These are phyloP conservation scores for Ariopsis seemanni DNA, from an alignment of 2,113 vertebrate genomes.

Conservation along the genomic window DNA sequence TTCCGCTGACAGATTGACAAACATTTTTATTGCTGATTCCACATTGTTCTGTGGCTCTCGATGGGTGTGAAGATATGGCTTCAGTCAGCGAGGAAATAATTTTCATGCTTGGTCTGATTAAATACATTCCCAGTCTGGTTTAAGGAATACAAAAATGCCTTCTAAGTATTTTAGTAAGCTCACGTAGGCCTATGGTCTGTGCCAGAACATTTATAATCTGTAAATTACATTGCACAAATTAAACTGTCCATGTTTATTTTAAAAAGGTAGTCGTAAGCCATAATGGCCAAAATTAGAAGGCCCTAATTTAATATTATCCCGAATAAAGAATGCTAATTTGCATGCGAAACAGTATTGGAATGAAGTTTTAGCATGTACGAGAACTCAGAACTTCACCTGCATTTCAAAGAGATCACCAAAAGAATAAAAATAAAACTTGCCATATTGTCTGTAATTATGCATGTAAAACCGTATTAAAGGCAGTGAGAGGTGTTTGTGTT, in stretches of 20 bases:
- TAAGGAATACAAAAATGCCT: constrained; percentile 51
- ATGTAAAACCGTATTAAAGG: neutral
- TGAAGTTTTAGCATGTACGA: neutral
- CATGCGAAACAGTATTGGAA: neutral
- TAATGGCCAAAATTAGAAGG: neutral
- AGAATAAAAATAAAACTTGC: neutral
- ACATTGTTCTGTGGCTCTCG: constrained; percentile 2
- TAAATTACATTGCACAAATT: neutral
- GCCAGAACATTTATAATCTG: neutral
- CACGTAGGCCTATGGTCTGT: neutral
- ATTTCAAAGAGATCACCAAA: neutral
- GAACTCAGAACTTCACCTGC: neutral
- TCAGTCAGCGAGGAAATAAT: constrained; percentile 25
- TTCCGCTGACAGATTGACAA: neutral
- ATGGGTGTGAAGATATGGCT: constrained; percentile 30
- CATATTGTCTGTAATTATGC: neutral
- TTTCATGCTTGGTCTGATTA: constrained; percentile 47
- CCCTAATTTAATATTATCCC: neutral
- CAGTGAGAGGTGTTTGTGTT: neutral
- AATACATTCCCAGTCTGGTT: constrained; percentile 35
- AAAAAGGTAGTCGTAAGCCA: neutral
- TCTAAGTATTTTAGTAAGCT: constrained; percentile 17
- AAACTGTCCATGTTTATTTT: neutral
- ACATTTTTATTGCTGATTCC: constrained; percentile 18
- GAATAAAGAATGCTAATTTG: neutral